Percentiles rank a stretch among this genome's conserved stretches.
Evolutionary conservation across 2,797 vertebrate genomes (phyloP).

Genomic region (Rousettus madagascariensis): DNA sequence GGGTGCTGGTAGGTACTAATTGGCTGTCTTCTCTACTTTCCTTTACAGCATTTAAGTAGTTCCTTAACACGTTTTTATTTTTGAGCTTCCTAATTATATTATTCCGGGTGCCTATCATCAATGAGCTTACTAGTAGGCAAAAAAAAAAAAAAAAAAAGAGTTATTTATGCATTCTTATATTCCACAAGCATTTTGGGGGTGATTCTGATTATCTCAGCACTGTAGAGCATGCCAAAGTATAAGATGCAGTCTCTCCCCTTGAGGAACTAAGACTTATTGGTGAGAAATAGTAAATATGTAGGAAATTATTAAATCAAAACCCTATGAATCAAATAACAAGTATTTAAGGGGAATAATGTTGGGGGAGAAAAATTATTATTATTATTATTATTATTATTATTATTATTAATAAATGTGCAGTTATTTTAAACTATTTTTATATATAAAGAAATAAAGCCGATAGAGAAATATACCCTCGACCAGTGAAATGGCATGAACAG

Average conservation of each 20-base stretch:
- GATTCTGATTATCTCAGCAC: background rate
- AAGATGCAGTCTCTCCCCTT: background rate
- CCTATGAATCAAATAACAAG: slow-evolving; percentile 19
- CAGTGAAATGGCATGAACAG: background rate
- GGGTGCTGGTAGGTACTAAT: slow-evolving; percentile 65
- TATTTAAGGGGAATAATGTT: slow-evolving; percentile 24
- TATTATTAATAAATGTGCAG: background rate
- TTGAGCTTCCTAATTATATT: slow-evolving; percentile 71
- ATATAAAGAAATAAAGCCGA: slow-evolving; percentile 20
- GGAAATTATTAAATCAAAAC: slow-evolving; percentile 33
- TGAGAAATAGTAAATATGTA: slow-evolving; percentile 51
- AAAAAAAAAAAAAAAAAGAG: background rate
- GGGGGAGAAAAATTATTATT: background rate
- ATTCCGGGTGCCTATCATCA: slow-evolving; percentile 61
- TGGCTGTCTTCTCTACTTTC: slow-evolving; percentile 74
- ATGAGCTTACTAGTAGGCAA: slow-evolving; percentile 22
- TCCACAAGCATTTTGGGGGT: slow-evolving; percentile 38
- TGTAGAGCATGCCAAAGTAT: background rate
- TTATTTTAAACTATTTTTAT: slow-evolving; percentile 34
- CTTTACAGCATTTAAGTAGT: slow-evolving; percentile 69
- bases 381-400: too few species aligned
- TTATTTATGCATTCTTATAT: slow-evolving; percentile 56
- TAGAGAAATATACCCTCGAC: background rate
- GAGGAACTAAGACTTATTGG: background rate
- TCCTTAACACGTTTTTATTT: slow-evolving; percentile 76